These are phyloP conservation scores for Maniola jurtina DNA, from an alignment of 1,140 invertebrate species.

Conservation along the genomic window DNA sequence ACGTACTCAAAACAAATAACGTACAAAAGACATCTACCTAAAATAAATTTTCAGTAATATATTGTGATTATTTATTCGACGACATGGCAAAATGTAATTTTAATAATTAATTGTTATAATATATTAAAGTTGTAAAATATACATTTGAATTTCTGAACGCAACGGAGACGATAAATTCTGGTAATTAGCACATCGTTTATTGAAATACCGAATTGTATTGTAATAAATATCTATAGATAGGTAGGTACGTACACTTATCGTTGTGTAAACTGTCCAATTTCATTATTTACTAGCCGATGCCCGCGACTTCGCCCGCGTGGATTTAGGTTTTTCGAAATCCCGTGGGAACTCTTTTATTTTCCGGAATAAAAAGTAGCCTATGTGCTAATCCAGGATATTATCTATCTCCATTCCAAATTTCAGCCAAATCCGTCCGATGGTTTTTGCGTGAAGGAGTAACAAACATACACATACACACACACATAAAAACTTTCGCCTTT, in stretches of 20 bases:
- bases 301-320: no score
- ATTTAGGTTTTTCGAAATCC: no score
- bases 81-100: neutral
- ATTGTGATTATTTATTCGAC: neutral
- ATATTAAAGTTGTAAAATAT: slow-evolving; percentile 14
- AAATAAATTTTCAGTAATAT: neutral
- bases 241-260: slow-evolving; percentile 14
- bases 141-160: slow-evolving; percentile 20
- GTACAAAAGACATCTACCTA: neutral
- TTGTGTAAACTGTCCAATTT: slow-evolving; percentile 6
- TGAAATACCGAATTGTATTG: slow-evolving; percentile 21
- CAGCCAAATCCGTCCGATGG: no score
- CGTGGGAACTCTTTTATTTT: no score
- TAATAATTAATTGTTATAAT: slow-evolving; percentile 4
- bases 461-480: no score
- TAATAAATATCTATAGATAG: neutral
- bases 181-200: slow-evolving; percentile 22
- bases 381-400: no score
- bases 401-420: no score
- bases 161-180: slow-evolving; percentile 22
- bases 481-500: no score
- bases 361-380: no score
- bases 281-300: no score
- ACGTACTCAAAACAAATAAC: neutral
- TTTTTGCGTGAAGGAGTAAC: no score